Base-by-base conservation (phyloP, 2,113 vertebrate species). In the Catagonus wagneri region DNA sequence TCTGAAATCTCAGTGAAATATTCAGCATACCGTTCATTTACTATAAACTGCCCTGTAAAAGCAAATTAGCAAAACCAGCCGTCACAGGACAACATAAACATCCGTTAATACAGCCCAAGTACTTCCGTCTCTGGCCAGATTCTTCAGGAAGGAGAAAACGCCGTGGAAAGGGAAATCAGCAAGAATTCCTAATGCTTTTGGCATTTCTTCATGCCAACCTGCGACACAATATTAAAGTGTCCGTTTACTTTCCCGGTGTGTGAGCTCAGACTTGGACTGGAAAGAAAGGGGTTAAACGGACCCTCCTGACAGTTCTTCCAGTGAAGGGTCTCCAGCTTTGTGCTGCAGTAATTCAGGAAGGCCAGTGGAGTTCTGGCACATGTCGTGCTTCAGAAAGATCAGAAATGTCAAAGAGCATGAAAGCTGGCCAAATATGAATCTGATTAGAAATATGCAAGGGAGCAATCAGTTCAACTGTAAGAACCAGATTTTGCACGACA, bases 41-140 rank as follows among this genome's bases (percentile, higher is more conserved):
- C 98, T 90, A 97, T 97, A 98, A 99, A 98, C 98, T 97, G 98
- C 98, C 98, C 98, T 97, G 98, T 98, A 98, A 98, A 99, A 98
- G 98, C 98, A 98, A 98, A 98, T 98, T 97, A 98, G 98, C 90
- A 96, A 97, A 98, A 96, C 96, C 98, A 98, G 98, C 98, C 98
- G 98, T 98, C 98, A 98, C 96, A 85, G 96, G 95, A 98, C 98
- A 98, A 98, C 98, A 95, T 79, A 98, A 98, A 98, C 93, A 98
- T 87, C 94, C 36, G 87, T 95, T 98, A 97, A 95, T 95, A 92
- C 95, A 84, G 96, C 86, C 90, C 89, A 95, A 81, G 93, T 60
- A 96, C 95, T 90, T 94, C 25, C 22, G 71, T 75, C 60, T 87
- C 93, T 22, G 50, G 89, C 0, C 2, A 95, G 86, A 66, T 80